Conservation (phyloP, 2,113 vertebrate genomes). For the Eurypyga helias region DNA sequence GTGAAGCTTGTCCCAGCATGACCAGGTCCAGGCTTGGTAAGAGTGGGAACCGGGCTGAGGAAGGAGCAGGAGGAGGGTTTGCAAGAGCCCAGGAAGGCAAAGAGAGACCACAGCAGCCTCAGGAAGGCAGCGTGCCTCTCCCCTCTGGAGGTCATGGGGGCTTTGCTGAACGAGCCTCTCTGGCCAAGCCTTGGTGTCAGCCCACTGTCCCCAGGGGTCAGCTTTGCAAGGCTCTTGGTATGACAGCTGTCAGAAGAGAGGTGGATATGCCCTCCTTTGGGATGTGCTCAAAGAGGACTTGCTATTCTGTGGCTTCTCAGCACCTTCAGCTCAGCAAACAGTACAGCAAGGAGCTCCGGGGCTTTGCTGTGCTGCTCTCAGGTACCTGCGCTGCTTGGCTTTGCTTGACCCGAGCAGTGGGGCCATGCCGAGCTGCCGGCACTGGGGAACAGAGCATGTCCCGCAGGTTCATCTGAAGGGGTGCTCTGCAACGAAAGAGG, state of each 20-base stretch:
- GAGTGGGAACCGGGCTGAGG: not conserved
- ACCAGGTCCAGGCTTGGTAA: not conserved
- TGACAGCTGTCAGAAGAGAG: not conserved
- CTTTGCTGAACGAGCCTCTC: not conserved
- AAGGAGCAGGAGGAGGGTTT: not conserved
- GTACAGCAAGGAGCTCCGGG: not conserved
- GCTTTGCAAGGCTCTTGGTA: not conserved
- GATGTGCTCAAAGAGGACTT: not conserved
- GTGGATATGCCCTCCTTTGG: not conserved
- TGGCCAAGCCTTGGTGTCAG: not conserved
- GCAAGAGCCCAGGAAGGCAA: not conserved
- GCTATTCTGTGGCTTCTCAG: not conserved
- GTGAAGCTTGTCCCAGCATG: not conserved
- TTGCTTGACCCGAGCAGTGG: rapidly evolving
- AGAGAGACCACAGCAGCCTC: not conserved
- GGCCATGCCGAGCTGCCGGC: not conserved
- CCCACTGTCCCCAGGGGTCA: not conserved
- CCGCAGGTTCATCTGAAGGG: not conserved
- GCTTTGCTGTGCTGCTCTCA: not conserved
- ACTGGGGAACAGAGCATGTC: not conserved
- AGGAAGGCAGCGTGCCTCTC: not conserved
- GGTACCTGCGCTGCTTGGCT: not conserved
- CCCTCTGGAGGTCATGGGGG: not conserved
- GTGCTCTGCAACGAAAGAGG: not conserved
- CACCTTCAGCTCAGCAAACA: not conserved